Evolutionary conservation across 2,113 vertebrate species (phyloP), one percentile per base, ranked within the genome.

Genomic region (Synodontis membranacea): DNA sequence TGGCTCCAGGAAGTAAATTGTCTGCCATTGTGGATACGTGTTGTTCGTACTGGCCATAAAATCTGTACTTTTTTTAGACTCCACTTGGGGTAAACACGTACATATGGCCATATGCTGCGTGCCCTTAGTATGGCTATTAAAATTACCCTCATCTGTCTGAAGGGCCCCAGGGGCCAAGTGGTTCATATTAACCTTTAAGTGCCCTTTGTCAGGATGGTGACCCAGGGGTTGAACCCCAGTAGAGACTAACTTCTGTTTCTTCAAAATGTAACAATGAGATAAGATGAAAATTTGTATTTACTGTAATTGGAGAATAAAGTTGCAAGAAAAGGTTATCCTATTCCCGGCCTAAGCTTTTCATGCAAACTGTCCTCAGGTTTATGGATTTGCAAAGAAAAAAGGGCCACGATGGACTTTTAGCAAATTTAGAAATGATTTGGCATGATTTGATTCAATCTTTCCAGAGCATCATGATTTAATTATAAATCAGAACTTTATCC

Each of bases 181-280:
- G 44, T 46, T 58, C 15, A 44, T 76, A 78, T 64, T 83, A 87
- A 83, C 86, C 70, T 87, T 83, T 83, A 39, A 23, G 21, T 82
- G 68, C 80, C 68, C 80, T 83, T 82, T 86, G 68, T 62, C n/a
- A 50, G 54, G 54, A 76, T 42, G 68, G 80, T 78, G 86, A 76
- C 58, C 80, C 56, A 54, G 44, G 46, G 66, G 28, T 82, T 82
- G 50, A 72, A 58, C 37, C 15, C 31, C 48, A 56, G 21, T 80
- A 64, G 34, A 80, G 48, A 66, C 15, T 1, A 44, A 31, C 74
- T 78, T 78, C 28, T 19, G 44, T 78, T 78, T 52, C 72, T 44
- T 44, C 11, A 76, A 19, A 54, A 79, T 23, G 2, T 52, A 52
- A 1, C 15, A n/a, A 54, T 52, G 14, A n/a, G 9, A 54, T 78